phyloP scores from a whole-genome alignment of 2,113 vertebrate genomes.

The Oenanthe melanoleuca region DNA sequence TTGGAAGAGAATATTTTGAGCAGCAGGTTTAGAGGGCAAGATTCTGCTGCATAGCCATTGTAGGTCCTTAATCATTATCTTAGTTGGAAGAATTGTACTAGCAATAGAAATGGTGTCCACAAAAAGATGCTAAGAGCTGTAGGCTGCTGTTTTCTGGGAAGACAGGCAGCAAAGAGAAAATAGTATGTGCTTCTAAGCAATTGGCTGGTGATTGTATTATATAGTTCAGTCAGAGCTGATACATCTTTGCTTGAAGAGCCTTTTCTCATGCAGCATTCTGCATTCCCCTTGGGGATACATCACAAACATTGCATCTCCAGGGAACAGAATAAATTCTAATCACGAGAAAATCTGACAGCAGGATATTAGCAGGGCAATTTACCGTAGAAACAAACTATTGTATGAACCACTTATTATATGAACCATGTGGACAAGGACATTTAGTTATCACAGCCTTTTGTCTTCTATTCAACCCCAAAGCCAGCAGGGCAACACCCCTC shows the following conservation, averaged over 20 bases:
- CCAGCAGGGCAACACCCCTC: background rate
- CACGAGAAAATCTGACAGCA: background rate
- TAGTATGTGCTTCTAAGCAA: background rate
- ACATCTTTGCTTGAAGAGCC: background rate
- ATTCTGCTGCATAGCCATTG: background rate
- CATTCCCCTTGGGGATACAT: background rate
- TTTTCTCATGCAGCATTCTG: background rate
- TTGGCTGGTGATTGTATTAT: background rate
- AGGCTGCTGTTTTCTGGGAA: background rate
- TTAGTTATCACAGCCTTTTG: background rate
- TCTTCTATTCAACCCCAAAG: background rate
- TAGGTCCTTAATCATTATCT: background rate
- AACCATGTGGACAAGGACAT: background rate
- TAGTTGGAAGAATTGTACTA: background rate
- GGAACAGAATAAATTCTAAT: background rate
- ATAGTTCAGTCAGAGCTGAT: background rate
- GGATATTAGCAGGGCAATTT: background rate
- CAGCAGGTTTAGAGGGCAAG: background rate
- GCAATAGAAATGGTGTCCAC: background rate
- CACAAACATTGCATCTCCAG: background rate
- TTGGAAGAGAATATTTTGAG: background rate
- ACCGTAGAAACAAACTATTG: background rate
- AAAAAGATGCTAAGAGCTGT: background rate
- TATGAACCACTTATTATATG: background rate
- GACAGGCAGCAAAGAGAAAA: background rate